Evolutionary conservation across 2,113 vertebrate species (phyloP).

Genomic region (Corythoichthys intestinalis): DNA sequence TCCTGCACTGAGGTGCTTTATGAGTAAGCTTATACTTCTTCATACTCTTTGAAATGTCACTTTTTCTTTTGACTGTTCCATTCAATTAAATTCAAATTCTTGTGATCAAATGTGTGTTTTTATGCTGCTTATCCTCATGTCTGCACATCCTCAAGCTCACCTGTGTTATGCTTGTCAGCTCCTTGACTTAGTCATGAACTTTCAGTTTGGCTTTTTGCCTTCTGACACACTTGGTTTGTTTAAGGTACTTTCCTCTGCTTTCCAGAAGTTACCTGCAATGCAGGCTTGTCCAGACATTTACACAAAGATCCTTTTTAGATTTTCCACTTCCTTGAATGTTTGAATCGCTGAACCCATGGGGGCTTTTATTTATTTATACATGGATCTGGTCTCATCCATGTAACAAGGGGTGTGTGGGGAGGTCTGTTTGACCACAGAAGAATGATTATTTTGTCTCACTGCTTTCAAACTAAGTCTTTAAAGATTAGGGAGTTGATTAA

Average conservation of each 20-base stretch:
- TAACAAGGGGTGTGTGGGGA: neutral
- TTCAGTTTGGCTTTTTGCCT: constrained; percentile 27
- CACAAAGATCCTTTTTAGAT: constrained; percentile 53
- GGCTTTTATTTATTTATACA: constrained; percentile 5
- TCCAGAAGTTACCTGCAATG: constrained; percentile 20
- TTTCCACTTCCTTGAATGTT: constrained; percentile 40
- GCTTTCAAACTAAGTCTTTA: constrained; percentile 10
- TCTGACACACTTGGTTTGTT: constrained; percentile 11
- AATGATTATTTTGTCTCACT: constrained; percentile 10
- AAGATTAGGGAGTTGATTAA: constrained; percentile 15
- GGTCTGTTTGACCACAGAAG: neutral
- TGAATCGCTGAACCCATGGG: constrained; percentile 6
- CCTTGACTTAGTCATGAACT: constrained; percentile 39
- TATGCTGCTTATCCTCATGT: constrained; percentile 9
- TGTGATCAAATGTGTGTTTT: constrained; percentile 1
- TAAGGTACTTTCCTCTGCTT: constrained; percentile 44
- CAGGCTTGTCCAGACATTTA: constrained; percentile 17
- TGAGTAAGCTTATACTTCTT: constrained; percentile 35
- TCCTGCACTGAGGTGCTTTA: constrained; percentile 44
- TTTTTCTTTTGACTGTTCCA: constrained; percentile 20
- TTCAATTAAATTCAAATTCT: constrained; percentile 5
- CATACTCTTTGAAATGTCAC: constrained; percentile 26
- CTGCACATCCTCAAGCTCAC: constrained; percentile 16
- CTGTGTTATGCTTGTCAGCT: constrained; percentile 16
- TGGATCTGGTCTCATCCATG: constrained; percentile 1